Base-by-base conservation (phyloP, 2,797 vertebrate genomes). In the Micropoecilia bifurca region DNA sequence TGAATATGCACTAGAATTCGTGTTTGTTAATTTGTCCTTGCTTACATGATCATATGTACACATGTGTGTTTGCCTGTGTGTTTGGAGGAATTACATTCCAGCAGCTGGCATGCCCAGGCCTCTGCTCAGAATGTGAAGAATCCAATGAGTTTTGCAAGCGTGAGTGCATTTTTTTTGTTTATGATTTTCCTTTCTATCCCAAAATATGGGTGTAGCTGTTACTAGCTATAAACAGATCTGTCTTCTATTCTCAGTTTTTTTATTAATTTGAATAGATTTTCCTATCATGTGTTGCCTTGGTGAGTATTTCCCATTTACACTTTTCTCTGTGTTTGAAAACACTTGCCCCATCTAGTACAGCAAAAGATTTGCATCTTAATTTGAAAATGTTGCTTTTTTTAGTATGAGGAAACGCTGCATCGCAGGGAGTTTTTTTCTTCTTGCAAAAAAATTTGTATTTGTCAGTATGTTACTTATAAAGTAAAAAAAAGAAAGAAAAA, bases 71-170 rank as follows among this genome's bases (percentile, higher is more conserved):
- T 78, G 74, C 79, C 41, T 77, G 78, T 77, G 81, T 83, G 80
- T 85, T 76, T 78, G 75, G 75, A 73, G 77, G 85, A 92, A 86
- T 90, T 83, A 86, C 90, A 93, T 93, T 91, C 90, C 85, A 92
- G 89, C 95, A 95, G 94, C 94, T 95, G 95, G 92, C 92, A 94
- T 91, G 90, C 83, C 83, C 89, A 83, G 91, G 89, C 92, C 91
- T 84, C 90, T 83, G 81, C 83, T 86, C 84, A 91, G 90, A 93
- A 95, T 95, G 90, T 88, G 87, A 79, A 91, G 93, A 95, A 96
- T 95, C 90, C 85, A 76, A 75, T 72, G 75, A 89, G 80, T 83
- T 83, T 85, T 68, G 61, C 57, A 12, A 82, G 88, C 69, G 76
- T 81, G 76, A 85, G 77, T 83, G 69, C 39, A 80, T 74, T 69